phyloP scores from a whole-genome alignment of 2,888 invertebrate genomes.

The Agelastica alni region DNA sequence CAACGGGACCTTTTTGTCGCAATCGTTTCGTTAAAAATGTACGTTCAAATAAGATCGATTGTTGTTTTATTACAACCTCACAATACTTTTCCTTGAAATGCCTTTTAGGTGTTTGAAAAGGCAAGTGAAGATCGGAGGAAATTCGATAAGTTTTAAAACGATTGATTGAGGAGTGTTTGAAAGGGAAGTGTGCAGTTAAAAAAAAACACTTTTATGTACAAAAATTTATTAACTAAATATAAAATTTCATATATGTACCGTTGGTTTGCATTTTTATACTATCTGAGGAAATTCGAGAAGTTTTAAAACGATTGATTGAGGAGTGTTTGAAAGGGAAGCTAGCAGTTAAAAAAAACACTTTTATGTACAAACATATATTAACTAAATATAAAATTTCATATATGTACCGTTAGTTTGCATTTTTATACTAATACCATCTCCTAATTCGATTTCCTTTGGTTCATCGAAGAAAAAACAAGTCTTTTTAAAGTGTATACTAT shows the following conservation, averaged over 20 bases:
- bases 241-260: slow-evolving; percentile 38
- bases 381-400: slow-evolving; percentile 35
- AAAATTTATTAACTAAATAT: slow-evolving; percentile 22
- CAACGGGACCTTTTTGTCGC: too few relatives aligned
- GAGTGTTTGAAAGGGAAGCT: too few relatives aligned
- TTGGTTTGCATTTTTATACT: slow-evolving; percentile 39
- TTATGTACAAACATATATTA: slow-evolving; percentile 26
- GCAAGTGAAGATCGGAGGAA: too few relatives aligned
- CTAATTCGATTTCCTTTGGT: slow-evolving; percentile 46
- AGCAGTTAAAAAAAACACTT: slow-evolving; percentile 9
- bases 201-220: slow-evolving; percentile 22
- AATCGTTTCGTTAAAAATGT: too few relatives aligned
- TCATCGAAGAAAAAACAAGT: slow-evolving; percentile 58
- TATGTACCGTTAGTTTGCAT: slow-evolving; percentile 35
- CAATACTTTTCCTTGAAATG: too few relatives aligned
- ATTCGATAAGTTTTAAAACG: too few relatives aligned
- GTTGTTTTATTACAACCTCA: too few relatives aligned
- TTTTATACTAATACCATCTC: slow-evolving; percentile 47
- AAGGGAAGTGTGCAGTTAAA: background rate
- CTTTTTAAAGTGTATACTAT: slow-evolving; percentile 57
- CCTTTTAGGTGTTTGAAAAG: too few relatives aligned
- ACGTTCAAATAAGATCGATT: too few relatives aligned
- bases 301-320: too few relatives aligned
- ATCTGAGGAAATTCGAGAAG: too few relatives aligned
- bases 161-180: too few relatives aligned